A percentile compares a stretch with the other conserved stretches of the same genome.
phyloP scores from a whole-genome alignment of 2,888 invertebrate species.

The Dynastes grantii region DNA sequence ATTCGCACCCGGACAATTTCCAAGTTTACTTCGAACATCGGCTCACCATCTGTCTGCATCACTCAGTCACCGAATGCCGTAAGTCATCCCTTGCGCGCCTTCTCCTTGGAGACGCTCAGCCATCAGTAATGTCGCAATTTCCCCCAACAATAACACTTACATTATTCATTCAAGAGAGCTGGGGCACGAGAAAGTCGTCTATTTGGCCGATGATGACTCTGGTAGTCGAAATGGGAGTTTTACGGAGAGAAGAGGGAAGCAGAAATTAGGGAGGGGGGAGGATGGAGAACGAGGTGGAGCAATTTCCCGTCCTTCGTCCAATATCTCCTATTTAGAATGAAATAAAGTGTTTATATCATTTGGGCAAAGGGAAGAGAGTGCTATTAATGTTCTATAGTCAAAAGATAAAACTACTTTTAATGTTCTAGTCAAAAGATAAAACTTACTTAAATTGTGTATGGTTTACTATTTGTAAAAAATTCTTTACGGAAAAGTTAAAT shows the following conservation, averaged over 20 bases:
- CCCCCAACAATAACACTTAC: slow-evolving; percentile 42
- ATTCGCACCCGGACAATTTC: slow-evolving; percentile 12
- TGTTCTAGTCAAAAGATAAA: too few relatives aligned
- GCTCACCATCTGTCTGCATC: slow-evolving; percentile 8
- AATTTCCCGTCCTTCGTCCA: too few relatives aligned
- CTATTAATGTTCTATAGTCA: too few relatives aligned
- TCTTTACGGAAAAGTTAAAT: too few relatives aligned
- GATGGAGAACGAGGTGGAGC: too few relatives aligned
- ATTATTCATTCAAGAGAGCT: slow-evolving; percentile 34
- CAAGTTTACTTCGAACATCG: neutral
- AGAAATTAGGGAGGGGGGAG: too few relatives aligned
- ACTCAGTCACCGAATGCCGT: neutral
- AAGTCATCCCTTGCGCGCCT: slow-evolving; percentile 17
- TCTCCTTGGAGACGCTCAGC: slow-evolving; percentile 4
- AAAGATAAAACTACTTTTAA: too few relatives aligned
- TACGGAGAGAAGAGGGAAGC: neutral
- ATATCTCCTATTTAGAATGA: too few relatives aligned
- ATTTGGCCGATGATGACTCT: neutral
- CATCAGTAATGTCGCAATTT: slow-evolving; percentile 32
- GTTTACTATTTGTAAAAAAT: too few relatives aligned
- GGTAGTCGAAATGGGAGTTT: neutral
- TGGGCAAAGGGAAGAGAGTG: too few relatives aligned
- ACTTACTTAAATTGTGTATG: too few relatives aligned
- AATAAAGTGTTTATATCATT: too few relatives aligned
- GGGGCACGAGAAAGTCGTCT: neutral